Percentiles rank a stretch among this genome's conserved stretches.
phyloP scores from a whole-genome alignment of 2,113 vertebrate species.

The Mystacornis crossleyi region DNA sequence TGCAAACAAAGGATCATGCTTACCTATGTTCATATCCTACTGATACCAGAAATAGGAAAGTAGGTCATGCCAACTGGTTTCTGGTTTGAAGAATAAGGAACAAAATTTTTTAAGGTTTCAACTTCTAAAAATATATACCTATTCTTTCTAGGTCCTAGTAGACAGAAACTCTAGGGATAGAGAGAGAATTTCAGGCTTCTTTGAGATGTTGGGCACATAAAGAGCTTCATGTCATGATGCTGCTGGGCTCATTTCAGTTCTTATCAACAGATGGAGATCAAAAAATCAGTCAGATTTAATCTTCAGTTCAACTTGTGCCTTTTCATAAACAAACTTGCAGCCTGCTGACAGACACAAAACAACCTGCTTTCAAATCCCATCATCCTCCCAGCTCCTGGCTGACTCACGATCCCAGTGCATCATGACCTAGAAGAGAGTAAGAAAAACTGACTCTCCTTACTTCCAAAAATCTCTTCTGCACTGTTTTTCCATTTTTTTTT shows the following conservation, averaged over 20 bases:
- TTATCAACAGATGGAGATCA: background rate
- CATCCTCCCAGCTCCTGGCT: background rate
- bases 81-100: background rate
- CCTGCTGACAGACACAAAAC: background rate
- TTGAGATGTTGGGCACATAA: background rate
- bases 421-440: background rate
- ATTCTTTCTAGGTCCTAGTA: background rate
- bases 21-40: background rate
- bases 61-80: background rate
- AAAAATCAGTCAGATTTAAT: background rate
- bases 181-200: background rate
- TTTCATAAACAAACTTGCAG: background rate
- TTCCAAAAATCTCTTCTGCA: background rate
- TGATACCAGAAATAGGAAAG: background rate
- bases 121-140: background rate
- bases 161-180: background rate
- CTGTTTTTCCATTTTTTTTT: background rate
- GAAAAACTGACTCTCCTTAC: background rate
- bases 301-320: background rate
- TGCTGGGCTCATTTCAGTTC: background rate
- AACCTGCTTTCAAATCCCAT: background rate
- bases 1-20: background rate
- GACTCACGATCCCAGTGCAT: background rate
- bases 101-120: background rate
- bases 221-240: background rate